These are phyloP conservation scores for Sigmodon hispidus DNA, from an alignment of 2,113 vertebrate genomes.

Conservation along the genomic window DNA sequence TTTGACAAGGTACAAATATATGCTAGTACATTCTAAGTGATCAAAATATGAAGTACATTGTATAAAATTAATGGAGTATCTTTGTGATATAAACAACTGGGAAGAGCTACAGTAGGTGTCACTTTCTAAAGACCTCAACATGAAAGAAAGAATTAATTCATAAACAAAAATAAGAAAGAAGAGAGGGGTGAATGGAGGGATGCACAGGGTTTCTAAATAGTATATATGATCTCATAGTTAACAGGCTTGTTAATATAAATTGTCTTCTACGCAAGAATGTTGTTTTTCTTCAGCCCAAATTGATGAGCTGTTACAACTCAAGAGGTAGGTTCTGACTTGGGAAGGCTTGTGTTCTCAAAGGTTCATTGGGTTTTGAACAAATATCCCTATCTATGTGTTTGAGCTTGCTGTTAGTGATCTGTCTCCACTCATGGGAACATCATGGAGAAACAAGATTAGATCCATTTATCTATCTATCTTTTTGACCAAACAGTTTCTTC, in stretches of 20 bases:
- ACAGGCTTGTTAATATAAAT: too few species aligned
- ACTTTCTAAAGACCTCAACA: not conserved
- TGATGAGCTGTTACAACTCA: not conserved
- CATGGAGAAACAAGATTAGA: not conserved
- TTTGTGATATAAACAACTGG: not conserved
- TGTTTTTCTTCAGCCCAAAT: not conserved
- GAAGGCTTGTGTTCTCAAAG: not conserved
- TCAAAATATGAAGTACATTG: not conserved
- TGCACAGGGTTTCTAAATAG: too few species aligned
- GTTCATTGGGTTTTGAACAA: not conserved
- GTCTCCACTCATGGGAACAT: not conserved
- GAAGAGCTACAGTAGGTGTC: not conserved
- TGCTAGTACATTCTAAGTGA: too few species aligned
- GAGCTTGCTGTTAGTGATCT: not conserved
- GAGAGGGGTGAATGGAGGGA: fast-evolving
- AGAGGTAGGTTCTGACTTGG: not conserved
- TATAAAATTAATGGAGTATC: not conserved
- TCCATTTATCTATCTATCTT: not conserved
- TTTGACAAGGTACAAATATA: too few species aligned
- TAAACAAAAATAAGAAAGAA: too few species aligned
- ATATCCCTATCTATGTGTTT: not conserved
- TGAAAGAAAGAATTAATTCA: not conserved
- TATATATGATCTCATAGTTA: too few species aligned
- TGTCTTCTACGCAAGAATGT: too few species aligned
- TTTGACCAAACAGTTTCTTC: not conserved